phyloP scores from a whole-genome alignment of 92 coral and sea anemone genomes.

The Phymanthus crucifer region DNA sequence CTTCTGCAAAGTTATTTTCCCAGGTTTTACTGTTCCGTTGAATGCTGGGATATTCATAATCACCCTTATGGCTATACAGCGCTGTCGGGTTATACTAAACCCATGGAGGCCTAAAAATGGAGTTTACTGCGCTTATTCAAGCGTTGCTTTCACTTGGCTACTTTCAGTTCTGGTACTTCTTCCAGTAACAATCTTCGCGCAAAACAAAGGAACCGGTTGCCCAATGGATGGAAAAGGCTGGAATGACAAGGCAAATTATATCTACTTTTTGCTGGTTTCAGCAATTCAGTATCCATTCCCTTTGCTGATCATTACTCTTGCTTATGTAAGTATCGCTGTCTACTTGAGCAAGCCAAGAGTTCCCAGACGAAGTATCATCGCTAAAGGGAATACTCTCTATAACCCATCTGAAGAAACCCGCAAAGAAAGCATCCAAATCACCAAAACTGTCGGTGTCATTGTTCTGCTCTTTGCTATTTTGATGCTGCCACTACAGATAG shows the following conservation, averaged over 20 bases:
- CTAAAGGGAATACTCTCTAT: slow-evolving; percentile 26
- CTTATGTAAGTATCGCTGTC: slow-evolving; percentile 56
- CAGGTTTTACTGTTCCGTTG: slow-evolving; percentile 43
- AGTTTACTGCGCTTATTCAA: slow-evolving; percentile 14
- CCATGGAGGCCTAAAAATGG: slow-evolving; percentile 41
- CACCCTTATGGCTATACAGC: slow-evolving; percentile 63
- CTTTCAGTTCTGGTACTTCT: slow-evolving; percentile 37
- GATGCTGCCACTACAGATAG: slow-evolving; percentile 69
- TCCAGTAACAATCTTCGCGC: slow-evolving; percentile 51
- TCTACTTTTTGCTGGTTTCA: slow-evolving; percentile 28
- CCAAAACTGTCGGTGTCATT: slow-evolving; percentile 57
- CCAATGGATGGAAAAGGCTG: slow-evolving; percentile 31
- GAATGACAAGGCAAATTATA: slow-evolving; percentile 14
- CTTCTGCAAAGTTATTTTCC: slow-evolving; percentile 64
- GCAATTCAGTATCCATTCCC: slow-evolving; percentile 65
- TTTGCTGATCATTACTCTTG: slow-evolving; percentile 46
- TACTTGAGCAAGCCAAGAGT: slow-evolving; percentile 42
- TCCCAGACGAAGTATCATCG: slow-evolving; percentile 9
- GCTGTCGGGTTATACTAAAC: slow-evolving; percentile 59
- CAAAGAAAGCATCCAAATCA: slow-evolving; percentile 59
- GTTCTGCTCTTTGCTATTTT: slow-evolving; percentile 57
- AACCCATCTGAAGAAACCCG: slow-evolving; percentile 37
- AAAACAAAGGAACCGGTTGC: slow-evolving; percentile 27
- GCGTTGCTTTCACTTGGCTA: slow-evolving; percentile 50
- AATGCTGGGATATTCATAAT: slow-evolving; percentile 61